phyloP scores from a whole-genome alignment of 2,113 vertebrate genomes.

The Anguilla japonica region DNA sequence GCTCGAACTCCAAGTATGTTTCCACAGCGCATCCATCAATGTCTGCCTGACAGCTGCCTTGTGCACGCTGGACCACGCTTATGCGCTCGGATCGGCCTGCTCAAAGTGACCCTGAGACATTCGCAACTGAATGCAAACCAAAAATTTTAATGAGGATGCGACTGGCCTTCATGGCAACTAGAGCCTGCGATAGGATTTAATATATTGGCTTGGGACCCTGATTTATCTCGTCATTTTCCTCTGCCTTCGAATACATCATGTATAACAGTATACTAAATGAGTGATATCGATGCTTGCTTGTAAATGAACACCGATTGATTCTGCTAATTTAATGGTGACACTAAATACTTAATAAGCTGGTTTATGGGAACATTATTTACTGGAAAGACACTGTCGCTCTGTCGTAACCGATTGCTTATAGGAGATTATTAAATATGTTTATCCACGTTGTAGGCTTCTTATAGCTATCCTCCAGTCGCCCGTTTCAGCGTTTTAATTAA shows the following conservation, averaged over 20 bases:
- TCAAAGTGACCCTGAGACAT: constrained; percentile 52
- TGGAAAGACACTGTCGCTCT: no score
- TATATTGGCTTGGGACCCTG: constrained; percentile 28
- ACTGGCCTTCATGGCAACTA: constrained; percentile 35
- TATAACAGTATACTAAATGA: constrained; percentile 32
- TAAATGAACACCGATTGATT: constrained; percentile 24
- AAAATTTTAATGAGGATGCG: constrained; percentile 60
- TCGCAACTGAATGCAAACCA: constrained; percentile 57
- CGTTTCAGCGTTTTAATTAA: no score
- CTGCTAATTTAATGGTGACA: neutral
- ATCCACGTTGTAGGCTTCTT: no score
- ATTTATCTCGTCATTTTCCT: constrained; percentile 40
- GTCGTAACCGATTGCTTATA: no score
- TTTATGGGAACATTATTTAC: neutral
- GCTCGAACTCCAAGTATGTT: constrained; percentile 69
- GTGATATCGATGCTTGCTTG: constrained; percentile 19
- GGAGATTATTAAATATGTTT: no score
- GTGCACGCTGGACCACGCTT: constrained; percentile 29
- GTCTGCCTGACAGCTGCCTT: constrained; percentile 59
- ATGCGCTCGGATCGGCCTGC: constrained; percentile 43
- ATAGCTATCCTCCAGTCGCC: no score
- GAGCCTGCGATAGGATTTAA: constrained; percentile 43
- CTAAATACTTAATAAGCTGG: neutral
- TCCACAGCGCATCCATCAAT: constrained; percentile 63
- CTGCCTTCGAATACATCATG: constrained; percentile 26